A percentile compares a stretch with the other conserved stretches of the same genome.
phyloP scores from a whole-genome alignment of 2,113 vertebrate genomes.

The Macquaria australasica region DNA sequence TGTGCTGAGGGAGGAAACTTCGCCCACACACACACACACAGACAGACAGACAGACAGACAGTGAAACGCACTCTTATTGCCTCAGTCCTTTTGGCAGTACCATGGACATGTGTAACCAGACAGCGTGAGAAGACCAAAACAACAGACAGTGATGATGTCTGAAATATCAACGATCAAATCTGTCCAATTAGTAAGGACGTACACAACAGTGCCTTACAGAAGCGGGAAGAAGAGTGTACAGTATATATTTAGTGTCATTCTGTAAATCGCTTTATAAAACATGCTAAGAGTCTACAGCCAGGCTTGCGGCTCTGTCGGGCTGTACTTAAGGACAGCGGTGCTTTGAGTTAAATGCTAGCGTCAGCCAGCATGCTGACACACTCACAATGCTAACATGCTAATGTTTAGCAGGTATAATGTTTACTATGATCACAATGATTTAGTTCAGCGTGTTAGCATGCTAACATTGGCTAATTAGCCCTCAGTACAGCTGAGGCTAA shows the following conservation, averaged over 20 bases:
- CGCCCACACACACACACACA: slow-evolving; percentile 23
- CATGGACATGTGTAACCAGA: slow-evolving; percentile 44
- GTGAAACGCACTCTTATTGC: slow-evolving; percentile 4
- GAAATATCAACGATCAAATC: slow-evolving; percentile 6
- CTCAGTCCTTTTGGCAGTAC: slow-evolving; percentile 46
- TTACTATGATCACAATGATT: not conserved
- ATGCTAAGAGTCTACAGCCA: not conserved
- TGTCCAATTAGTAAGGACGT: not conserved
- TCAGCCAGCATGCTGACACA: not conserved
- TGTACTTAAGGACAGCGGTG: not conserved
- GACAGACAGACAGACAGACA: slow-evolving; percentile 14
- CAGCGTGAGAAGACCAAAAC: slow-evolving; percentile 47
- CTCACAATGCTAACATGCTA: not conserved
- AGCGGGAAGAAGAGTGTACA: not conserved
- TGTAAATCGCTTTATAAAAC: not conserved
- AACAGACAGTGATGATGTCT: not conserved
- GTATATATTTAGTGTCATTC: not conserved
- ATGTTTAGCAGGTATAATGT: not conserved
- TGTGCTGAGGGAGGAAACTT: slow-evolving; percentile 46
- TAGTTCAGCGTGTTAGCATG: not conserved
- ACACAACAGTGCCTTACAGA: not conserved
- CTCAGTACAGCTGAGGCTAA: not conserved
- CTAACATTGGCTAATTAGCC: not conserved
- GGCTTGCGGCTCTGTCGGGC: no score
- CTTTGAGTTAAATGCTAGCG: not conserved